Percentiles rank a stretch among this genome's conserved stretches.
Evolutionary conservation across 1,140 invertebrate genomes (phyloP).

Genomic region (Zophobas morio): DNA sequence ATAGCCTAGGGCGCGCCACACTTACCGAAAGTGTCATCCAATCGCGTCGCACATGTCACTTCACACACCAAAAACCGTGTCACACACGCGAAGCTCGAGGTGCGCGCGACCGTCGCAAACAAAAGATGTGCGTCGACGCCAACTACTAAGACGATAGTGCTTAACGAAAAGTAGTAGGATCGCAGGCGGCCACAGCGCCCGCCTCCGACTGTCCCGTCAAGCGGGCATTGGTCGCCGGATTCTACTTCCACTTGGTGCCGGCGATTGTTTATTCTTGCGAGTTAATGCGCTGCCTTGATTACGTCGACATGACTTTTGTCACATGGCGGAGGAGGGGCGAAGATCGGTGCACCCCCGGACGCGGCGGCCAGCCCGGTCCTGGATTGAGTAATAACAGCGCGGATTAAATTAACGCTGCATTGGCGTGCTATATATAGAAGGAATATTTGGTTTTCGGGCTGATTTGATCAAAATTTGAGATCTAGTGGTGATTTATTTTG

Average conservation of each 20-base stretch:
- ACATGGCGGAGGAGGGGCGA: conserved; percentile 47
- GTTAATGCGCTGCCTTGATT: conserved; percentile 51
- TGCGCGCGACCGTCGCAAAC: conserved; percentile 28
- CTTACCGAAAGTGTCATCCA: conserved; percentile 3
- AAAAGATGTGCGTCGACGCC: conserved; percentile 46
- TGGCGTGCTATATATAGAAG: too few species aligned
- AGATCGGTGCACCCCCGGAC: neutral
- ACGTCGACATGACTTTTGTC: conserved; percentile 48
- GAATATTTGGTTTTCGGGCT: too few species aligned
- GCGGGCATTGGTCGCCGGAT: conserved; percentile 50
- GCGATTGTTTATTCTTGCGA: conserved; percentile 13
- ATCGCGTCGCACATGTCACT: neutral
- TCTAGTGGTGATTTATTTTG: too few species aligned
- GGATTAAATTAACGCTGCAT: too few species aligned
- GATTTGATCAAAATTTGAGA: too few species aligned
- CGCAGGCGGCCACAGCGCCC: conserved; percentile 48
- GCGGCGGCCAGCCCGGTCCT: too few species aligned
- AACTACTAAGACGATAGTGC: conserved; percentile 48
- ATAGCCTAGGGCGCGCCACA: neutral
- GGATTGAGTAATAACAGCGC: too few species aligned
- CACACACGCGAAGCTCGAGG: conserved; percentile 20
- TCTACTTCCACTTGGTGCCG: conserved; percentile 53
- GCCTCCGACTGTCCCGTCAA: conserved; percentile 48
- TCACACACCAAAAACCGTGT: conserved; percentile 36
- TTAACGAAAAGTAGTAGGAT: conserved; percentile 51